Base-by-base conservation (phyloP, 2,113 vertebrate species). In the Chloropsis cyanopogon region DNA sequence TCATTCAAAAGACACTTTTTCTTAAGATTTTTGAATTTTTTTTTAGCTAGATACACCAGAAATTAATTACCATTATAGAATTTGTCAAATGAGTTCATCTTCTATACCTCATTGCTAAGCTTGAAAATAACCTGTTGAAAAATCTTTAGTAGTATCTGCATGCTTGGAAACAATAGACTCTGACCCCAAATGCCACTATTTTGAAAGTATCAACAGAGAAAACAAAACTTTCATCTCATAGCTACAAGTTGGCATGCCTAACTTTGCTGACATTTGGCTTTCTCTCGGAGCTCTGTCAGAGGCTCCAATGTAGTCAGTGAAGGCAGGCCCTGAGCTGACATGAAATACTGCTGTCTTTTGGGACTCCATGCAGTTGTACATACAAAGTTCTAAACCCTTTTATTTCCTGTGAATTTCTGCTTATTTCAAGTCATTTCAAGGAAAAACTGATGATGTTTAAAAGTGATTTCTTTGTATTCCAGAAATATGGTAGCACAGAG, bases 231-330 rank as follows among this genome's bases (percentile, higher is more conserved):
- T 41, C 9, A 44, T 49, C 60, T 52, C 60, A 41, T 20, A 66
- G 23, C 29, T 89, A 54, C 15, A 50, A 69, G 25, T 3, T 47
- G 42, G 47, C 20, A 66, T 70, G 73, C 52, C 52, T 39, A 76
- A 37, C 18, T 77, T 53, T 20, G 39, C 7, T 72, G 61, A 49
- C n/a, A 65, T 61, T 79, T 68, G 20, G 4, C 78, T 42, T 77
- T 83, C 41, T 85, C n/a, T 39, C 76, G 44, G 11, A 76, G 28
- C 31, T 77, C 21, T 64, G 39, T 26, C 14, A 39, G 72, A 70
- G 47, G 35, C 60, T 66, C 37, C 86, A 60, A 1, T 0, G 0
- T 3, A 31, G 26, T 26, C 72, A 59, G 33, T 25, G 70, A n/a
- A 25, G 39, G 69, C 3, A 7, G 49, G n/a, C 44, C 53, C 23